Conservation (phyloP, 35 echinoderm and acorn worm species). For the Ophioderma brevispina region DNA sequence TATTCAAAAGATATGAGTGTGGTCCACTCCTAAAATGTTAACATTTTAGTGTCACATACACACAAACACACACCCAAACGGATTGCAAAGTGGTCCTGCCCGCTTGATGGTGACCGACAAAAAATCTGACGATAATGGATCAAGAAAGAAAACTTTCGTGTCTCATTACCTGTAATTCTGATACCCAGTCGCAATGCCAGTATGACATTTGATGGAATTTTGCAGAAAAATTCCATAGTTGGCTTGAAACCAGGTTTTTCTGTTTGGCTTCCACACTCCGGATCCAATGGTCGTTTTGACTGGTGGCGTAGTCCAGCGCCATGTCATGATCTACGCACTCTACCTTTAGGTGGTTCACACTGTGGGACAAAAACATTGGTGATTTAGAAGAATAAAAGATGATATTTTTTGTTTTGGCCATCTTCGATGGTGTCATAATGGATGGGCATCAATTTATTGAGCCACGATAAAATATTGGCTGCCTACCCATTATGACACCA, state of each 20-base stretch:
- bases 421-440: too few species aligned
- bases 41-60: neutral
- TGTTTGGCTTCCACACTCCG: slow-evolving; percentile 52
- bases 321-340: slow-evolving; percentile 92
- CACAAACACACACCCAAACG: neutral
- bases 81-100: neutral
- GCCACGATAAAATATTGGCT: too few species aligned
- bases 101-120: too few species aligned
- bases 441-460: too few species aligned
- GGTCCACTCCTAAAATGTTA: neutral
- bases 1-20: neutral
- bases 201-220: slow-evolving; percentile 95
- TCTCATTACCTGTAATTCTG: slow-evolving; percentile 81
- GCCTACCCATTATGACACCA: too few species aligned
- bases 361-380: slow-evolving; percentile 29
- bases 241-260: slow-evolving; percentile 59
- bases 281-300: slow-evolving; percentile 47
- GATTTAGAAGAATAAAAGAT: too few species aligned
- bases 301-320: slow-evolving; percentile 90
- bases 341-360: slow-evolving; percentile 91
- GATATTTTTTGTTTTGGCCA: too few species aligned
- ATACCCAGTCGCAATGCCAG: slow-evolving; percentile 98
- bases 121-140: too few species aligned
- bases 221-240: slow-evolving; percentile 92
- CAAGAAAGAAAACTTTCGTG: neutral